A percentile compares a stretch with the other conserved stretches of the same genome.
Conservation (phyloP, 2,113 vertebrate species). For the Prietella phreatophila region DNA sequence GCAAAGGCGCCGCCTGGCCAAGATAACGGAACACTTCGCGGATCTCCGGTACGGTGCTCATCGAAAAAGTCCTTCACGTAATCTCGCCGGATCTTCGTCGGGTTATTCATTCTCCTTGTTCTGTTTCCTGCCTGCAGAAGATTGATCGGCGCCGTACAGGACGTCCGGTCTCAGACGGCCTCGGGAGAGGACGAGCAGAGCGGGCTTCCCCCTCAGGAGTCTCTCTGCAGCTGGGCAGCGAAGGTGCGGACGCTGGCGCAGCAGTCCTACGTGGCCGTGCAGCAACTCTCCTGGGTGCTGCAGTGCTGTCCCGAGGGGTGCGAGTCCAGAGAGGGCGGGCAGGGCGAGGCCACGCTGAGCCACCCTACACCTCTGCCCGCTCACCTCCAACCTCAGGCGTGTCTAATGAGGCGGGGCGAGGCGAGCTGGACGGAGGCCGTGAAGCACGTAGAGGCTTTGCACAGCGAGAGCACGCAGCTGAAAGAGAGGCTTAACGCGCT, state of each 20-base stretch:
- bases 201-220: constrained; percentile 83
- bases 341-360: constrained; percentile 65
- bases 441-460: constrained; percentile 62
- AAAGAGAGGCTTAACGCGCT: constrained; percentile 77
- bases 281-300: constrained; percentile 84
- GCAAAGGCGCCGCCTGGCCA: constrained; percentile 80
- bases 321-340: constrained; percentile 58
- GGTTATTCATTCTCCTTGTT: background rate
- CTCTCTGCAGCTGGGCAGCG: constrained; percentile 75
- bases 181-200: constrained; percentile 57
- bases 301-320: constrained; percentile 82
- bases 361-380: constrained; percentile 77
- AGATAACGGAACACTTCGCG: constrained; percentile 83
- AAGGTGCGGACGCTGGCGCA: constrained; percentile 74
- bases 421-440: constrained; percentile 74
- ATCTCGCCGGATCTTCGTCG: no score
- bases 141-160: constrained; percentile 74
- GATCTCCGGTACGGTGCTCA: constrained; percentile 76
- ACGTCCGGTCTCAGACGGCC: constrained; percentile 66
- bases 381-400: constrained; percentile 78
- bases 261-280: constrained; percentile 78
- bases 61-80: background rate
- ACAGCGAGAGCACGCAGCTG: constrained; percentile 64
- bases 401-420: constrained; percentile 79
- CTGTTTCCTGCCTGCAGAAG: constrained; percentile 67